A percentile compares a stretch with the other conserved stretches of the same genome.
Conservation (phyloP, 2,797 vertebrate genomes). For the Myiothlypis chrysogaster region DNA sequence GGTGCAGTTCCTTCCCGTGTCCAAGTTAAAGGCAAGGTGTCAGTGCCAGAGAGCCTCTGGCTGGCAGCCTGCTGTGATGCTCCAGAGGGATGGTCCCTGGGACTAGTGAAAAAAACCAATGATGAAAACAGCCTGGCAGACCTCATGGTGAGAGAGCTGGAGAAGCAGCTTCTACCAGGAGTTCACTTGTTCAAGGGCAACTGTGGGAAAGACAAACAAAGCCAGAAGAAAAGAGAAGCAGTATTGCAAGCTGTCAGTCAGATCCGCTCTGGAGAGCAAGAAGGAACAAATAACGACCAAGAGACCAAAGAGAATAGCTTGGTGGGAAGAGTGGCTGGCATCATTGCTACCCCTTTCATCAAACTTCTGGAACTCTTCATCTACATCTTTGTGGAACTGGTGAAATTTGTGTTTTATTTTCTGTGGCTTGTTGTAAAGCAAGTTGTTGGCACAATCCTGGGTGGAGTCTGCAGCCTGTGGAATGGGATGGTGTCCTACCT, state of each 20-base stretch:
- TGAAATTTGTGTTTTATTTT: constrained; percentile 59
- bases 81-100: constrained; percentile 72
- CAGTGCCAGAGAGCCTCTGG: constrained; percentile 74
- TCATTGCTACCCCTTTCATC: constrained; percentile 64
- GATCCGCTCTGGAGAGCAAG: constrained; percentile 61
- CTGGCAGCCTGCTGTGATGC: constrained; percentile 77
- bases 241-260: constrained; percentile 62
- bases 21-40: constrained; percentile 63
- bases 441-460: constrained; percentile 30
- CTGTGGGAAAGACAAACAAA: constrained; percentile 60
- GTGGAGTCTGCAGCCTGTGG: constrained; percentile 60
- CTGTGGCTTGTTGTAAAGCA: constrained; percentile 65
- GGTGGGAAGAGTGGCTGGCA: constrained; percentile 39
- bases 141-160: constrained; percentile 67
- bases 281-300: neutral
- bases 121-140: constrained; percentile 60
- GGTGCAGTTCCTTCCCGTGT: constrained; percentile 71
- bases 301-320: neutral
- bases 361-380: constrained; percentile 69
- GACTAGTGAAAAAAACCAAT: constrained; percentile 58
- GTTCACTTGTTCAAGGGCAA: constrained; percentile 69
- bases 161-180: constrained; percentile 63
- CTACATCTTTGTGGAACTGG: constrained; percentile 53
- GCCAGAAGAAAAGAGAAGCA: constrained; percentile 60
- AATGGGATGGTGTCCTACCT: constrained; percentile 62